These are phyloP conservation scores for Alouatta palliata DNA, from an alignment of 2,113 vertebrate species.

Conservation along the genomic window DNA sequence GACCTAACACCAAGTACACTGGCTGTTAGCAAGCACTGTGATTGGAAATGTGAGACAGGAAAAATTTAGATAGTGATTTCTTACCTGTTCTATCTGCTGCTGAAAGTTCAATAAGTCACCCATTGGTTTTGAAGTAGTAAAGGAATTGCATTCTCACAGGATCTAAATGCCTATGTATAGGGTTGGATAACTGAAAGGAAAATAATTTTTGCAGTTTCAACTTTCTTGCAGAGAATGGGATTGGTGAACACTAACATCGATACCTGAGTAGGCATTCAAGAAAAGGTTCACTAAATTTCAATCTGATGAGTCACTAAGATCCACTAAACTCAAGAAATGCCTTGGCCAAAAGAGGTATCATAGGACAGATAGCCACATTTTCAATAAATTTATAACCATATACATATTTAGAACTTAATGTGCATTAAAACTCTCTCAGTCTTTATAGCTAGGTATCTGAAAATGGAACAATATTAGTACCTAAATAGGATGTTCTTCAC, in stretches of 20 bases:
- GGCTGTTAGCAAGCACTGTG: neutral
- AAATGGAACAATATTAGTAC: neutral
- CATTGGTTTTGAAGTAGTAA: neutral
- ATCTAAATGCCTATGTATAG: neutral
- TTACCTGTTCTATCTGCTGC: neutral
- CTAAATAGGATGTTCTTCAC: neutral
- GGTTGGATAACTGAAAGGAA: neutral
- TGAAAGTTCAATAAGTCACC: slow-evolving; percentile 11
- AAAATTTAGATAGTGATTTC: slow-evolving; percentile 18
- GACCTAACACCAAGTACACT: neutral
- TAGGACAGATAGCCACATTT: neutral
- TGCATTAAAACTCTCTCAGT: neutral
- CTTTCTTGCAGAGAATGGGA: slow-evolving; percentile 23
- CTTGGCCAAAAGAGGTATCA: neutral
- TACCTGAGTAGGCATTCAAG: neutral
- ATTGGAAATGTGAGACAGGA: slow-evolving; percentile 5
- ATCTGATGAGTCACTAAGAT: neutral
- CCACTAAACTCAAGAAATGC: neutral
- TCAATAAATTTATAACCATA: neutral
- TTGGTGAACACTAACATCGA: neutral
- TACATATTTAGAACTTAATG: neutral
- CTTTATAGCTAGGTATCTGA: neutral
- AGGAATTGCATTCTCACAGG: neutral
- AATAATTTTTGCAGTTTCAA: neutral
- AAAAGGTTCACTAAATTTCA: neutral